These are phyloP conservation scores for Dicrostonyx torquatus DNA, from an alignment of 2,797 vertebrate species.

Conservation along the genomic window DNA sequence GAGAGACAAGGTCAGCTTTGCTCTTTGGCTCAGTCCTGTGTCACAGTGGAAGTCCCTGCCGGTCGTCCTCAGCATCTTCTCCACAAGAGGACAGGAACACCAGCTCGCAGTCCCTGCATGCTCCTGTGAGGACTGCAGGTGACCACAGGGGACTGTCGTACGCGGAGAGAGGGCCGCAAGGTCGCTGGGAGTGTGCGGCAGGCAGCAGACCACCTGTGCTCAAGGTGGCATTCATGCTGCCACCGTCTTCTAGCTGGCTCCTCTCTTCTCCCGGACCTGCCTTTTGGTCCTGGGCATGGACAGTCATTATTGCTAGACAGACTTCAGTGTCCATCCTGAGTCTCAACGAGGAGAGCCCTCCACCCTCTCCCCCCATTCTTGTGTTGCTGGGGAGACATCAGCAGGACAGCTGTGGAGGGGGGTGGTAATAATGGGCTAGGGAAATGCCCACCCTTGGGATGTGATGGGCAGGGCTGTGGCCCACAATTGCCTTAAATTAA, in stretches of 20 bases:
- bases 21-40: neutral
- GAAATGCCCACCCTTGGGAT: neutral
- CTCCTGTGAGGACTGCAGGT: neutral
- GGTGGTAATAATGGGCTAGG: slow-evolving; percentile 2
- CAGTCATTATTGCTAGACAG: accelerated
- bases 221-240: neutral
- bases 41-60: neutral
- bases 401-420: slow-evolving; percentile 2
- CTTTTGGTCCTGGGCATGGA: neutral
- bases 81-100: neutral
- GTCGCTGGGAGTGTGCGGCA: accelerated
- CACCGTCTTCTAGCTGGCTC: neutral
- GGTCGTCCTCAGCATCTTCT: accelerated
- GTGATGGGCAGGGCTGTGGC: neutral
- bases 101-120: accelerated
- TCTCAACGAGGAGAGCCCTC: neutral
- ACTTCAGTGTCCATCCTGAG: neutral
- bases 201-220: neutral
- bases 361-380: accelerated
- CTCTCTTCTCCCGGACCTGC: neutral
- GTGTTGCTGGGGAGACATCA: slow-evolving; percentile 4
- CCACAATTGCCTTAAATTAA: neutral
- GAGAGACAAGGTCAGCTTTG: neutral
- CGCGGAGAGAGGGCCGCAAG: neutral
- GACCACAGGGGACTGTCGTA: neutral